These are phyloP conservation scores for Dufourea novaeangliae DNA, from an alignment of 1,140 invertebrate genomes.

Conservation along the genomic window DNA sequence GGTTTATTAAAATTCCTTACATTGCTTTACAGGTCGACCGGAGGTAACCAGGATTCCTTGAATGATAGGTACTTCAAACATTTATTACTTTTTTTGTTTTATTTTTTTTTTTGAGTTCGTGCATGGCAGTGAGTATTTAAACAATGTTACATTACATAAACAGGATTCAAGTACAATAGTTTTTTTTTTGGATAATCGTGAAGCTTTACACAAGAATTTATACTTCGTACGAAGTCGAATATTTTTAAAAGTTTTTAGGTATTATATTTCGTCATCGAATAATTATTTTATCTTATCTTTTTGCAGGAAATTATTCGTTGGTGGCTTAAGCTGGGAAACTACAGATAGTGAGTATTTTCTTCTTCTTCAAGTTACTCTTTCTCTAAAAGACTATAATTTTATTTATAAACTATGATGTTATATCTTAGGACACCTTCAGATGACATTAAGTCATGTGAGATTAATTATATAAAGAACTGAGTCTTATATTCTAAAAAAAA, in stretches of 20 bases:
- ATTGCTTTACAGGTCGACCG: constrained; percentile 79
- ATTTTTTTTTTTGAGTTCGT: constrained; percentile 54
- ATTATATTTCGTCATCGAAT: constrained; percentile 53
- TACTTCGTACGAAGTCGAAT: neutral
- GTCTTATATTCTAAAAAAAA: neutral
- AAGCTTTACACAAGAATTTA: constrained; percentile 64
- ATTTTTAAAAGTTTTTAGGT: neutral
- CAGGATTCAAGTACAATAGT: constrained; percentile 15
- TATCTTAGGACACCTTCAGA: constrained; percentile 79
- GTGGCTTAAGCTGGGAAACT: constrained; percentile 98
- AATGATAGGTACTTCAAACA: constrained; percentile 78
- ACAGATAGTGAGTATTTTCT: constrained; percentile 93
- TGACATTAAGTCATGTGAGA: constrained; percentile 74
- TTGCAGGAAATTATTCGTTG: constrained; percentile 98
- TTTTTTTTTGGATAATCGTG: constrained; percentile 60
- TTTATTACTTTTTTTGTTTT: constrained; percentile 66
- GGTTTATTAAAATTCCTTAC: constrained; percentile 69
- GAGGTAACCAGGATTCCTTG: constrained; percentile 76
- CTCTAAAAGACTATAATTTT: neutral
- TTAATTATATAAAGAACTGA: constrained; percentile 49
- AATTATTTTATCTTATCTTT: constrained; percentile 76
- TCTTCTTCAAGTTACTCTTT: neutral
- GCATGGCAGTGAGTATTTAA: constrained; percentile 9
- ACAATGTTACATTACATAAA: constrained; percentile 37
- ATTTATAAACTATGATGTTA: constrained; percentile 63